Evolutionary conservation across 2,888 invertebrate species (phyloP).

Genomic region (Ctenicera cuprea): DNA sequence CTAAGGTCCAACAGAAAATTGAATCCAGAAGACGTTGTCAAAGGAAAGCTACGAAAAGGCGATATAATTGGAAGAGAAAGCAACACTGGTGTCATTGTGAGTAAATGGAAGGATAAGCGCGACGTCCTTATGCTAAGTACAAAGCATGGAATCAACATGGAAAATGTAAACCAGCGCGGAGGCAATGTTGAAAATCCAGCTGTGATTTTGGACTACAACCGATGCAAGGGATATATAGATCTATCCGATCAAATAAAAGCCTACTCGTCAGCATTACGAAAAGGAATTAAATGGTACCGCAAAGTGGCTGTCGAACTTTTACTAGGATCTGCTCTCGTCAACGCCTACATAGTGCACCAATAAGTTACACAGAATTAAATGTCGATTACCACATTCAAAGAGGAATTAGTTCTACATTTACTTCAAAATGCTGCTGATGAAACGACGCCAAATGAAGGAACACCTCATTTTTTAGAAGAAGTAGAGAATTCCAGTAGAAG

Average conservation of each 20-base stretch:
- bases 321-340: constrained; percentile 30
- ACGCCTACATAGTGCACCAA: constrained; percentile 9
- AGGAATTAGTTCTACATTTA: background rate
- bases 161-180: constrained; percentile 28
- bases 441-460: background rate
- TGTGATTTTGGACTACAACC: too few species aligned
- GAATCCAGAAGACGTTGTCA: too few species aligned
- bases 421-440: background rate
- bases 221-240: constrained; percentile 46
- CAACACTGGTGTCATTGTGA: constrained; percentile 42
- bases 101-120: constrained; percentile 53
- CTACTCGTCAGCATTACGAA: constrained; percentile 39
- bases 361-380: constrained; percentile 21
- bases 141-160: constrained; percentile 31
- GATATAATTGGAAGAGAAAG: too few species aligned
- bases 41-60: too few species aligned
- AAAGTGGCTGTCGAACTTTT: constrained; percentile 37
- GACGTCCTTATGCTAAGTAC: constrained; percentile 47
- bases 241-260: constrained; percentile 49
- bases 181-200: constrained; percentile 35
- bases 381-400: constrained; percentile 7
- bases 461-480: constrained; percentile 9
- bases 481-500: background rate
- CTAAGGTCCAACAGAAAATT: too few species aligned
- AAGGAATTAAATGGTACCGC: constrained; percentile 49